Base-by-base conservation (phyloP, 2,888 invertebrate species). In the Carcina quercana region DNA sequence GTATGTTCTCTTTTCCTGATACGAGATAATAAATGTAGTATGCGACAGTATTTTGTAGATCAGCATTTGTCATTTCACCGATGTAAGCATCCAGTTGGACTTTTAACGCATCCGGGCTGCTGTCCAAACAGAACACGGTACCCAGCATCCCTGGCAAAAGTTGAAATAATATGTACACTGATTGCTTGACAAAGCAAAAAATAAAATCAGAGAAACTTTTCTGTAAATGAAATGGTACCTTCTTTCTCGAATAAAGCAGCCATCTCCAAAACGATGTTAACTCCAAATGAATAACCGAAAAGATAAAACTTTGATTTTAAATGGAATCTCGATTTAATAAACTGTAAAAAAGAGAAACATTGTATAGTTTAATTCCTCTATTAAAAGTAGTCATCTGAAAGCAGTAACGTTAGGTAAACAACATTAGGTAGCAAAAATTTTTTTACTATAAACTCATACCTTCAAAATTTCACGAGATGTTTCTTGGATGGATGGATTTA, bases 191-290 rank as follows among this genome's bases (percentile, higher is more conserved):
- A n/a, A n/a, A n/a, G n/a, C n/a, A n/a, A n/a, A n/a, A n/a, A n/a
- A n/a, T n/a, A n/a, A n/a, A n/a, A n/a, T n/a, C n/a, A n/a, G n/a
- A n/a, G n/a, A n/a, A n/a, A n/a, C n/a, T n/a, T n/a, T n/a, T n/a
- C n/a, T n/a, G n/a, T n/a, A n/a, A n/a, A n/a, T n/a, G n/a, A n/a
- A n/a, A n/a, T n/a, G n/a, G n/a, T 65, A 70, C 70, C 72, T 61
- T 73, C 64, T 43, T 50, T 53, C 36, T 73, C 70, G 35, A 72
- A 47, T 20, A 69, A 30, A 0, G 54, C 50, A n/a, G 72, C 68
- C 21, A 72, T 28, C 32, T 72, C 70, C 24, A 73, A 44, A 10
- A 67, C 69, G 11, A 72, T 42, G 25, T 66, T 69, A 1, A 49
- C 44, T 3, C 47, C 47, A 25, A 47, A 49, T 8, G 49, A 47